These are phyloP conservation scores for Protonibea diacanthus DNA, from an alignment of 2,797 vertebrate genomes.

Conservation along the genomic window DNA sequence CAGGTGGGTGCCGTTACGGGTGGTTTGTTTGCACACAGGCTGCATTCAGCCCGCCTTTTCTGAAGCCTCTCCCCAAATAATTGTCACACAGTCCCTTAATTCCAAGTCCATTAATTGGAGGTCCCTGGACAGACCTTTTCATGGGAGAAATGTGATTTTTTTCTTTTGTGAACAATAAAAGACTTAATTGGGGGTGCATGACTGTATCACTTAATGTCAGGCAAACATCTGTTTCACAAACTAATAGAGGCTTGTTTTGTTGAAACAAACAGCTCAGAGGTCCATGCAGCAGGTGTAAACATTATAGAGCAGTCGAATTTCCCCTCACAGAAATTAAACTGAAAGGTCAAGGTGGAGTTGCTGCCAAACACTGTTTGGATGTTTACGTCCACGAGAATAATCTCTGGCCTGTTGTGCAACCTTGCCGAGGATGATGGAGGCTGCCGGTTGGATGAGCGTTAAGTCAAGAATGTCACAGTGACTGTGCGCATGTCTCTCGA, in stretches of 20 bases:
- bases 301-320: background rate
- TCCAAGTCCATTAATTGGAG: background rate
- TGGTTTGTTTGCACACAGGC: too few relatives aligned
- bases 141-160: background rate
- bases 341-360: conserved; percentile 19
- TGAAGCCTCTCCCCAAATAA: rapidly evolving
- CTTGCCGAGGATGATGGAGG: conserved; percentile 33
- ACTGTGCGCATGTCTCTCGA: conserved; percentile 3
- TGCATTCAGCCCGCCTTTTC: too few relatives aligned
- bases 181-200: background rate
- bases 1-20: too few relatives aligned
- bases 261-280: background rate
- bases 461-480: conserved; percentile 29
- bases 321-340: conserved; percentile 1
- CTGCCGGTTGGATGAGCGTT: conserved; percentile 51
- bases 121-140: background rate
- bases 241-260: background rate
- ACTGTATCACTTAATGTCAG: background rate
- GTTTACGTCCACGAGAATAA: conserved; percentile 33
- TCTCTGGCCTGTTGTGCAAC: conserved; percentile 50
- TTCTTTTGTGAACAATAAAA: background rate
- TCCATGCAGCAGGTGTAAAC: background rate
- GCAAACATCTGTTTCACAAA: conserved; percentile 12
- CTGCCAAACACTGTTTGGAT: conserved; percentile 28
- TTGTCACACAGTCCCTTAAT: background rate